phyloP scores from a whole-genome alignment of 2,797 vertebrate genomes.

The Heteromormyrus szaboi region DNA sequence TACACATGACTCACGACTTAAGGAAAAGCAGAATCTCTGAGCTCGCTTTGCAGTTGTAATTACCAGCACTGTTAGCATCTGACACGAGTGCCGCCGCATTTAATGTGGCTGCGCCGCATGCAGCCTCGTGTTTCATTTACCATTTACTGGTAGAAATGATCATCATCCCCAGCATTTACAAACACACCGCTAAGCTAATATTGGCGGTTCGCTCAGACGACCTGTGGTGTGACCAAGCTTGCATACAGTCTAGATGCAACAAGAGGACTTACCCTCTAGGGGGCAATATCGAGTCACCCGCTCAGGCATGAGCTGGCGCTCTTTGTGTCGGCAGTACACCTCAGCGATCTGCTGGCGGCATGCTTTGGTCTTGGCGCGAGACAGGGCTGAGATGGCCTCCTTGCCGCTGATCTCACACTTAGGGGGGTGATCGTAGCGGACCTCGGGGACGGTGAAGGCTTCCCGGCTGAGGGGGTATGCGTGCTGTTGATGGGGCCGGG shows the following conservation, averaged over 20 bases:
- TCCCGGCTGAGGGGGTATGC: slow-evolving; percentile 55
- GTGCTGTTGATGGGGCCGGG: slow-evolving; percentile 37
- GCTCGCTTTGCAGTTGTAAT: neutral
- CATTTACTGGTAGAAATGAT: slow-evolving; percentile 3
- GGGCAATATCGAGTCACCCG: slow-evolving; percentile 84
- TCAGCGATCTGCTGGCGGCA: slow-evolving; percentile 87
- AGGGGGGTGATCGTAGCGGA: slow-evolving; percentile 71
- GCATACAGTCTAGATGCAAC: neutral
- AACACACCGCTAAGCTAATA: neutral
- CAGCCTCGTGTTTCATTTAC: neutral
- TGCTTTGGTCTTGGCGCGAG: slow-evolving; percentile 79
- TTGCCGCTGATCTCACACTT: slow-evolving; percentile 91
- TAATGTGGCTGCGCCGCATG: neutral
- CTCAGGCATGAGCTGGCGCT: slow-evolving; percentile 86
- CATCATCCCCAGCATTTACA: neutral
- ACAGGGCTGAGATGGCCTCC: slow-evolving; percentile 88
- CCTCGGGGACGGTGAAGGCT: slow-evolving; percentile 53
- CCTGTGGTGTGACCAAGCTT: neutral
- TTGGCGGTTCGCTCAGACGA: neutral
- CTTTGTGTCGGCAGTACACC: slow-evolving; percentile 84
- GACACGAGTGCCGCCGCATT: neutral
- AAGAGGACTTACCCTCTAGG: slow-evolving; percentile 75
- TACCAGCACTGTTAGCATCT: slow-evolving; percentile 1
- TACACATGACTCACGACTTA: neutral
- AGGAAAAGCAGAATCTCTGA: neutral